A percentile compares a stretch with the other conserved stretches of the same genome.
Conservation (phyloP, 2,113 vertebrate species). For the Drymodes brunneopygia region DNA sequence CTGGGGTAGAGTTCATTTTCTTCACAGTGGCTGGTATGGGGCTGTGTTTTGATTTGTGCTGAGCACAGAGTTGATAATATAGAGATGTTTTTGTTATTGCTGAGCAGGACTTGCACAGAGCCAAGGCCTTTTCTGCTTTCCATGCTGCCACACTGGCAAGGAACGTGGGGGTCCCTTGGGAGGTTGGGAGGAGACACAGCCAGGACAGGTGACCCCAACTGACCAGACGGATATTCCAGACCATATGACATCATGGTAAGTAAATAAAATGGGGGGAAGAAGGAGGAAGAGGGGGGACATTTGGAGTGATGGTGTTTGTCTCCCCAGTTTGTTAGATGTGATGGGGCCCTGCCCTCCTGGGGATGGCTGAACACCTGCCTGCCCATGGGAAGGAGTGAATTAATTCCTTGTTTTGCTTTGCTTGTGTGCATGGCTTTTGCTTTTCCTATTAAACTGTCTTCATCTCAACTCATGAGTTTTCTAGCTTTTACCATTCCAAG, state of each 20-base stretch:
- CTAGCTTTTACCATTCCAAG: neutral
- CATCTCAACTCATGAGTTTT: neutral
- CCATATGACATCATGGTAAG: neutral
- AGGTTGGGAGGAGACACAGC: neutral
- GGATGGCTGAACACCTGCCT: neutral
- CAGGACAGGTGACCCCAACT: neutral
- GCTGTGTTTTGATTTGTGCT: neutral
- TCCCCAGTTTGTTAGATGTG: neutral
- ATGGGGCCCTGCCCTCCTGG: neutral
- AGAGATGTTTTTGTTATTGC: neutral
- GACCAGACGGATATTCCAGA: neutral
- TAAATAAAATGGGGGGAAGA: neutral
- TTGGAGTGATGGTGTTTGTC: neutral
- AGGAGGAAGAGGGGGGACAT: neutral
- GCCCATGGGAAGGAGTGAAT: neutral
- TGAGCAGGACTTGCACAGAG: neutral
- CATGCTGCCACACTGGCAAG: rapidly evolving
- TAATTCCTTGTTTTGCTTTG: neutral
- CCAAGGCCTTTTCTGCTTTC: neutral
- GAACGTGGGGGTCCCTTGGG: neutral
- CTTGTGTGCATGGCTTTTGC: neutral
- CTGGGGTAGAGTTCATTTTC: neutral
- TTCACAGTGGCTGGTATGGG: neutral
- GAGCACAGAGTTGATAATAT: neutral
- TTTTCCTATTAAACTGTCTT: neutral